phyloP scores from a whole-genome alignment of 2,888 invertebrate species.

The Drymonia ruficornis region DNA sequence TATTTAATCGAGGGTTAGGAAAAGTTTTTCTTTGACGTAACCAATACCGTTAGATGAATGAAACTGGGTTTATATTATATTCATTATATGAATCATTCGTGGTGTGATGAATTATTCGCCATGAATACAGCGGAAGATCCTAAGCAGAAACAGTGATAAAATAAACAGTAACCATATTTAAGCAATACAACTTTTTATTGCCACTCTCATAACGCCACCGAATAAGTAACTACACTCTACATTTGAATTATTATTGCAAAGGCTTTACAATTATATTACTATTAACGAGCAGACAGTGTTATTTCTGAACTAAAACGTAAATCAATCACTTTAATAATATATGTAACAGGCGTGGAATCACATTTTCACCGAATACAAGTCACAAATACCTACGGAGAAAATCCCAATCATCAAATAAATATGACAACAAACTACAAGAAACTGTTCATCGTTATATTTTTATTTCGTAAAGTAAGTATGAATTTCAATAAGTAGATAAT shows the following conservation, averaged over 20 bases:
- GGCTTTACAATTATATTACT: no score
- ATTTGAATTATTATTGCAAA: not conserved
- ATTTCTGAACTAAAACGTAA: no score
- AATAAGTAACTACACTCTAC: not conserved
- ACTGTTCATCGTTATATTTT: no score
- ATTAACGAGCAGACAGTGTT: no score
- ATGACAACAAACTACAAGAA: no score
- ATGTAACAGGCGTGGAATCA: no score
- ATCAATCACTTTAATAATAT: no score
- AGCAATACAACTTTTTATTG: slow-evolving; percentile 3
- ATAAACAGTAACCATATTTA: slow-evolving; percentile 9
- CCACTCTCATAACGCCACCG: not conserved
- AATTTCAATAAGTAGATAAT: not conserved
- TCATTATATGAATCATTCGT: slow-evolving; percentile 22
- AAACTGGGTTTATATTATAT: slow-evolving; percentile 26
- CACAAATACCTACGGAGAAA: no score
- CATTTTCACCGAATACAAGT: no score
- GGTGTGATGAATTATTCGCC: slow-evolving; percentile 3
- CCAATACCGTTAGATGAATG: slow-evolving; percentile 10
- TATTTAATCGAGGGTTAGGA: slow-evolving; percentile 8
- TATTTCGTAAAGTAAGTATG: not conserved
- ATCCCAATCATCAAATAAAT: no score
- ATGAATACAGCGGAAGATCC: slow-evolving; percentile 12
- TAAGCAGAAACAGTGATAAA: slow-evolving; percentile 11
- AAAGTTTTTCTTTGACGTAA: slow-evolving; percentile 24